A percentile compares a stretch with the other conserved stretches of the same genome.
Conservation (phyloP, 53 echinoderm and acorn worm genomes). For the Apostichopus leukothele region DNA sequence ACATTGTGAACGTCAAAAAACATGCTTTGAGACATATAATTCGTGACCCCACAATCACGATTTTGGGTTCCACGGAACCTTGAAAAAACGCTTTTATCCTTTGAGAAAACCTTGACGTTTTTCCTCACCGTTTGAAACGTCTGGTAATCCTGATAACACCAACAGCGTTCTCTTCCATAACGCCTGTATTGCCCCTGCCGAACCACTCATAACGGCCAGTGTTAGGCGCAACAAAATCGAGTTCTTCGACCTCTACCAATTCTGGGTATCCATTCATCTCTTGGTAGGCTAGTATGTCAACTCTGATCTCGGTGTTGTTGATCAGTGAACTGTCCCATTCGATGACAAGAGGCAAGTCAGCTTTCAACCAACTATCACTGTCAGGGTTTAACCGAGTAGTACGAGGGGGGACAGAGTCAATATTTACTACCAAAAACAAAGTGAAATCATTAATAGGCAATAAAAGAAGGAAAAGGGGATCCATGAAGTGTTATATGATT, state of each 20-base stretch:
- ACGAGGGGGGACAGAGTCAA: slow-evolving; percentile 63
- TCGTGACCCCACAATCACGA: no score
- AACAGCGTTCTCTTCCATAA: slow-evolving; percentile 73
- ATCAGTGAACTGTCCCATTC: slow-evolving; percentile 83
- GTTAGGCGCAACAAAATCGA: slow-evolving; percentile 66
- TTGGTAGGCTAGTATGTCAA: slow-evolving; percentile 67
- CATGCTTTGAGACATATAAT: no score
- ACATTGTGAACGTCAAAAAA: no score
- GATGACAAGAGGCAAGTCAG: slow-evolving; percentile 77
- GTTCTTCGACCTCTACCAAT: slow-evolving; percentile 78
- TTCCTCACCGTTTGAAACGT: slow-evolving; percentile 72
- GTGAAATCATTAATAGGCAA: neutral
- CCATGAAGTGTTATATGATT: no score
- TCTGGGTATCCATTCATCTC: slow-evolving; percentile 73
- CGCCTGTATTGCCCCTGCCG: slow-evolving; percentile 52
- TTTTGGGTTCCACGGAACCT: no score
- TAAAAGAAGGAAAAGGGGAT: no score
- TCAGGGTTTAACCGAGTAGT: slow-evolving; percentile 80
- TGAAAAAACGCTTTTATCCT: neutral
- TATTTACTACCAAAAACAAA: slow-evolving; percentile 57
- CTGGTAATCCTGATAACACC: slow-evolving; percentile 88
- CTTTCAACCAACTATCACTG: slow-evolving; percentile 79
- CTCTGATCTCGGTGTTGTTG: slow-evolving; percentile 74
- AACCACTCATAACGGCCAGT: slow-evolving; percentile 87
- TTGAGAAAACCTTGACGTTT: neutral